Percentiles rank a stretch among this genome's conserved stretches.
Conservation (phyloP, 2,113 vertebrate genomes). For the Naja naja region DNA sequence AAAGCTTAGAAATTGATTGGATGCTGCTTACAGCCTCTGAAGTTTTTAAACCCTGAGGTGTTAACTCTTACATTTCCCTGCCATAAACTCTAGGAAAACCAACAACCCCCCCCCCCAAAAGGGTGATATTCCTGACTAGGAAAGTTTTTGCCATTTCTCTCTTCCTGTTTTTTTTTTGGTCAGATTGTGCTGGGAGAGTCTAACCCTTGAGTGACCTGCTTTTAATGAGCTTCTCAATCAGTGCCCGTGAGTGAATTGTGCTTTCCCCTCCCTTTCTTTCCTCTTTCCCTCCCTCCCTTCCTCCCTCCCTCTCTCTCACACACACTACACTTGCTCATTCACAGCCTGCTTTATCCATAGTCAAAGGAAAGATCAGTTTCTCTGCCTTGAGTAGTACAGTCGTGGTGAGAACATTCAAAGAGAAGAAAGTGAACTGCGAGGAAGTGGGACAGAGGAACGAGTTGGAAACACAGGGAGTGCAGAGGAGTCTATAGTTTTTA, state of each 20-base stretch:
- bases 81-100: background rate
- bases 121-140: background rate
- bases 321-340: slow-evolving; percentile 27
- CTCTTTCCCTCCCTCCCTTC: slow-evolving; percentile 21
- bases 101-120: background rate
- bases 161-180: background rate
- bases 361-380: slow-evolving; percentile 63
- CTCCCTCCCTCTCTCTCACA: background rate
- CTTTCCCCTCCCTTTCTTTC: slow-evolving; percentile 36
- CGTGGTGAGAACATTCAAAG: slow-evolving; percentile 41
- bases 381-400: slow-evolving; percentile 62
- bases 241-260: slow-evolving; percentile 56
- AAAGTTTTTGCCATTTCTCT: background rate
- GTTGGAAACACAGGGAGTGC: background rate
- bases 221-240: slow-evolving; percentile 53
- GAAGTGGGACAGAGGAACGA: background rate
- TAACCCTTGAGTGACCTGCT: slow-evolving; percentile 52
- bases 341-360: slow-evolving; percentile 54
- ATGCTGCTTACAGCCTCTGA: background rate
- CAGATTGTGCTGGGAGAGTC: slow-evolving; percentile 39
- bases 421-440: slow-evolving; percentile 28
- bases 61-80: background rate
- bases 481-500: slow-evolving; percentile 18
- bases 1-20: background rate
- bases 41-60: background rate